Percentiles rank a stretch among this genome's conserved stretches.
phyloP scores from a whole-genome alignment of 2,888 invertebrate species.

The Proisotoma minuta region DNA sequence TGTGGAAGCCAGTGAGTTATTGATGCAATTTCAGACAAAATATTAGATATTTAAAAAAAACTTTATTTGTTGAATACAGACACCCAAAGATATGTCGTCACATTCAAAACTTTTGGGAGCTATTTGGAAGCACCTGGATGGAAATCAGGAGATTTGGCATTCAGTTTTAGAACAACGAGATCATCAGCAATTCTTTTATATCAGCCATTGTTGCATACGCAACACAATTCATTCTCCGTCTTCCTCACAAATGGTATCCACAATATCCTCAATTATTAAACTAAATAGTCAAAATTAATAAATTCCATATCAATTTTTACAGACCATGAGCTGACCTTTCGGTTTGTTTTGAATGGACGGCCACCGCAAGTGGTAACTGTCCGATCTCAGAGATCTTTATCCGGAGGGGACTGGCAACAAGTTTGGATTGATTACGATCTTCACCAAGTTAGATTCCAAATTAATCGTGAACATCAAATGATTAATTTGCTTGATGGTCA shows the following conservation, averaged over 20 bases:
- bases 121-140: constrained; percentile 90
- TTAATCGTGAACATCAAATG: constrained; percentile 85
- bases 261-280: neutral
- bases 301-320: constrained; percentile 46
- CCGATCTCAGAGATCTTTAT: constrained; percentile 73
- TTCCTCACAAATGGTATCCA: constrained; percentile 65
- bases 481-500: constrained; percentile 70
- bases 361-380: constrained; percentile 76
- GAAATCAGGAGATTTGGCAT: constrained; percentile 86
- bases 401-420: constrained; percentile 93
- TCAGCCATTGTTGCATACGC: constrained; percentile 81
- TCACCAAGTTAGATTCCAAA: constrained; percentile 87
- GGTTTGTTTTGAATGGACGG: constrained; percentile 81
- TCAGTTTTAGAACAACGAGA: constrained; percentile 87
- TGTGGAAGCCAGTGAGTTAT: constrained; percentile 85
- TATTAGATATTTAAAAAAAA: no score
- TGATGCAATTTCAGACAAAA: no score
- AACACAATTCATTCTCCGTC: constrained; percentile 88
- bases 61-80: no score
- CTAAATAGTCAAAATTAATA: constrained; percentile 5
- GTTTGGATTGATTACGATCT: constrained; percentile 95
- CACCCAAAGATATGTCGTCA: constrained; percentile 86
- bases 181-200: constrained; percentile 82
- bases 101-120: constrained; percentile 86
- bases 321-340: constrained; percentile 82